Conservation (phyloP, 2,113 vertebrate genomes). For the Crotalus tigris region DNA sequence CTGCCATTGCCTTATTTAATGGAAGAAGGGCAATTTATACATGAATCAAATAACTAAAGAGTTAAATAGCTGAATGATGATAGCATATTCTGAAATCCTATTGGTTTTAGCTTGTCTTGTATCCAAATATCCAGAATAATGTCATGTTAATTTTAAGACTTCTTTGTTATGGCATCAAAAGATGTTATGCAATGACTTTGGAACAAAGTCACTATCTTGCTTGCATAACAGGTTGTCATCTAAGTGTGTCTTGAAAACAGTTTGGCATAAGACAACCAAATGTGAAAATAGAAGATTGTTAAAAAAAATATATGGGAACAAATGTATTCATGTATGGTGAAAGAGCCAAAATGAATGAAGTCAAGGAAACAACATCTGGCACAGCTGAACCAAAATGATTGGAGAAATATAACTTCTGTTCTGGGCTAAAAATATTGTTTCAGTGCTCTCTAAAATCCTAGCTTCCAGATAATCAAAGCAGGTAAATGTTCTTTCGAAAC, state of each 20-base stretch:
- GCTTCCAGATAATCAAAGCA: constrained; percentile 12
- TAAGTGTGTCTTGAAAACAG: background rate
- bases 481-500: background rate
- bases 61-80: background rate
- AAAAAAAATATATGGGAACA: background rate
- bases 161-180: background rate
- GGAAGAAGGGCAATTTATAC: background rate
- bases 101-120: background rate
- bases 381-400: background rate
- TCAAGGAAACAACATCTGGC: background rate
- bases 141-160: background rate
- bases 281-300: background rate
- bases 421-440: background rate
- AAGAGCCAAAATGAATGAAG: background rate
- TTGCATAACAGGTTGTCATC: background rate
- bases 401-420: constrained; percentile 5
- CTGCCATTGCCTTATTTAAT: background rate
- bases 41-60: background rate
- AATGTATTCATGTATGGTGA: background rate
- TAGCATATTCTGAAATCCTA: background rate
- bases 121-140: background rate
- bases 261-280: no score
- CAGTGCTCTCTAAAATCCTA: background rate
- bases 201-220: background rate
- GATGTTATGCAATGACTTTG: background rate